These are phyloP conservation scores for Trichosurus vulpecula DNA, from an alignment of 2,797 vertebrate species.

Conservation along the genomic window DNA sequence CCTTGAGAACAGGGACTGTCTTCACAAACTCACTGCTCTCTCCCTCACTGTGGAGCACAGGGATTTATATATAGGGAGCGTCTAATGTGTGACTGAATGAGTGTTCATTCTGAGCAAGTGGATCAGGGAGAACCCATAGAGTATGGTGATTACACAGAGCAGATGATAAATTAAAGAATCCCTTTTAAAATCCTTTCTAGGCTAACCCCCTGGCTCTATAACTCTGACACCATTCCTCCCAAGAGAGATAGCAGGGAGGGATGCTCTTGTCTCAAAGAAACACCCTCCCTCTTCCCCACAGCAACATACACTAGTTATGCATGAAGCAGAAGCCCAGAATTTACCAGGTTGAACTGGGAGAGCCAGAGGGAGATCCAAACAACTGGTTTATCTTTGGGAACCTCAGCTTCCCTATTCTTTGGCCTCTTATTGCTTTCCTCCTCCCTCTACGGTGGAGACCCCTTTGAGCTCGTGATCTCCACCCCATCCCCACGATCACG, in stretches of 20 bases:
- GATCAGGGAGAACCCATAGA: neutral
- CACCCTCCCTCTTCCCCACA: neutral
- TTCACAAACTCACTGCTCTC: neutral
- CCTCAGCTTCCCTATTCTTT: neutral
- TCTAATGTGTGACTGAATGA: neutral
- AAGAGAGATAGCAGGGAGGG: neutral
- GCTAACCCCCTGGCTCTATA: neutral
- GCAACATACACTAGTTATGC: neutral
- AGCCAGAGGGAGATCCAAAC: neutral
- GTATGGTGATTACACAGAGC: fast-evolving
- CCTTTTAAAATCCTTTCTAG: neutral
- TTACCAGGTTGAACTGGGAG: neutral
- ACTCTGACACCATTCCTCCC: neutral
- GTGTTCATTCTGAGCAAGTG: neutral
- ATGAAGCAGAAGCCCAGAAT: neutral
- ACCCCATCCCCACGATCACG: neutral
- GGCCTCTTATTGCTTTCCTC: neutral
- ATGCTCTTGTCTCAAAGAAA: neutral
- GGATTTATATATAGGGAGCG: neutral
- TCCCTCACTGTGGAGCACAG: neutral
- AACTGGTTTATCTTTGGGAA: neutral
- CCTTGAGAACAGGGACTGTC: neutral
- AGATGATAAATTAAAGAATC: neutral
- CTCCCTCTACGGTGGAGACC: neutral
- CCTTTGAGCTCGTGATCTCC: neutral